These are phyloP conservation scores for Hippasteria phrygiana DNA, from an alignment of 53 echinoderm and acorn worm genomes.

Conservation along the genomic window DNA sequence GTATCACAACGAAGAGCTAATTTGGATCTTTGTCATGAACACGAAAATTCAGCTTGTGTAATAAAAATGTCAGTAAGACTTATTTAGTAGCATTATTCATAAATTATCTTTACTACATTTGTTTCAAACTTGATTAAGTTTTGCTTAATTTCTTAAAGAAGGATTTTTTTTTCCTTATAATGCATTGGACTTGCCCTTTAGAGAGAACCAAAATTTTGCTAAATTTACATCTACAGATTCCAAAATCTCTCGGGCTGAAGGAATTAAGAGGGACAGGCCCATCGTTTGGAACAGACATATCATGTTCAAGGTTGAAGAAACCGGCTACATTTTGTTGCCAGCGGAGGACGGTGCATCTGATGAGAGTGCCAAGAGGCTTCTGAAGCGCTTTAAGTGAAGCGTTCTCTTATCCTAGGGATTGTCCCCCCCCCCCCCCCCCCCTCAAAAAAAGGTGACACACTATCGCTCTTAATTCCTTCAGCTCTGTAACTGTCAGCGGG, in stretches of 20 bases:
- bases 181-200: too few species aligned
- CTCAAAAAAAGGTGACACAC: slow-evolving; percentile 16
- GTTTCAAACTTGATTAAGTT: too few species aligned
- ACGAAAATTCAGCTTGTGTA: too few species aligned
- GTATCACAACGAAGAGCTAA: too few species aligned
- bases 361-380: neutral
- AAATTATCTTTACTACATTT: too few species aligned
- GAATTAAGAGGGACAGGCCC: neutral
- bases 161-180: too few species aligned
- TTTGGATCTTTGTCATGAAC: too few species aligned
- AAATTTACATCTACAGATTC: too few species aligned
- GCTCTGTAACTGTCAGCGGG: neutral
- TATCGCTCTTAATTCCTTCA: slow-evolving; percentile 16
- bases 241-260: neutral
- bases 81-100: too few species aligned
- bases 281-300: neutral
- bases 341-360: neutral
- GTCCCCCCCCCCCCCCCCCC: neutral
- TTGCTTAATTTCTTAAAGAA: too few species aligned
- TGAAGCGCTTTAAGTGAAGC: slow-evolving; percentile 10
- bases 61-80: too few species aligned
- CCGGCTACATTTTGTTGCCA: neutral
- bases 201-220: too few species aligned
- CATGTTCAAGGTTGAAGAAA: slow-evolving; percentile 31
- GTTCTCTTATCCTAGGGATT: slow-evolving; percentile 28